Base-by-base conservation (phyloP, 2,113 vertebrate genomes). In the Anarhynchus alexandrinus region DNA sequence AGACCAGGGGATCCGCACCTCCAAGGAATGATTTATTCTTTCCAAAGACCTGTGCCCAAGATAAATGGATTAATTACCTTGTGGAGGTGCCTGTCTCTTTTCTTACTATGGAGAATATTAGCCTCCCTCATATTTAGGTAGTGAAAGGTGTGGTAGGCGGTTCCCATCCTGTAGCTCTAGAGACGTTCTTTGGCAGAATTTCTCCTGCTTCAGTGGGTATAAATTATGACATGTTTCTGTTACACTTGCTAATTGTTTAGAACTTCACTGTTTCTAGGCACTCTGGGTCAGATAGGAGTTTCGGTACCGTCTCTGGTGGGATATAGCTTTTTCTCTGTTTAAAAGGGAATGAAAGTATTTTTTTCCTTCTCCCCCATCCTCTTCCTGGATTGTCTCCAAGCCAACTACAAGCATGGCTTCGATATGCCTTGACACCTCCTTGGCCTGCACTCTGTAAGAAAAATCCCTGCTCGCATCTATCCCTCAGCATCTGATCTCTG, bases 381-480 rank as follows among this genome's bases (percentile, higher is more conserved):
- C 40, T 27, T 91, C 40, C 73, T 94, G 66, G 45, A n/a, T 82
- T 83, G 65, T 95, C 52, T 91, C 57, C 62, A 83, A 93, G 70
- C 40, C 88, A 93, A 51, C 49, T 77, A 83, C 0, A 10, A 95
- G 95, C 96, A 95, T 95, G 91, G 74, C 85, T 96, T 95, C 94
- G 49, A 58, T 88, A 90, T 74, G 26, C 73, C 73, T 49, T 96
- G 91, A 81, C 16, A 76, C 40, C 34, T 94, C 40, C 40, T 65
- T 93, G 72, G 49, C 40, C 70, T 82, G 40, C 13, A 40, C 13
- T 43, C 47, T 57, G 15, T 54, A 21, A 73, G 61, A 62, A 74
- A 91, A 92, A 42, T 61, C 54, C 58, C 49, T 8, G 6, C 38
- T 57, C 18, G 3, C 25, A 26, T 66, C 40, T 78, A 1, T 73